phyloP scores from a whole-genome alignment of 2,113 vertebrate species.

The Platysteira castanea region DNA sequence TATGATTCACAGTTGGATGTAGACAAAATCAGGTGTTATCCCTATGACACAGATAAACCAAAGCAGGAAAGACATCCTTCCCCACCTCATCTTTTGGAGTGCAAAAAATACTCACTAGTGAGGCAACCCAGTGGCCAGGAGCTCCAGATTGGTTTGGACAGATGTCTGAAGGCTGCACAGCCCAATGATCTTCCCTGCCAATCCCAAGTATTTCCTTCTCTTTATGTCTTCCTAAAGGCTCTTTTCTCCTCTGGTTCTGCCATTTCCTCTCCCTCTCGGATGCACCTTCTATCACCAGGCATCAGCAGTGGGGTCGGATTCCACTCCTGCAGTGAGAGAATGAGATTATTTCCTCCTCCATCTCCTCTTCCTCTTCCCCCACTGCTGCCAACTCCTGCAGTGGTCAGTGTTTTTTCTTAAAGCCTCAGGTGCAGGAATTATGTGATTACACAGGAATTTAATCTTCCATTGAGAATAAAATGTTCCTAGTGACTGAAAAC shows the following conservation, averaged over 20 bases:
- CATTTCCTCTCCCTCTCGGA: conserved; percentile 25
- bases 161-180: background rate
- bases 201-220: conserved; percentile 45
- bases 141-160: background rate
- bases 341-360: conserved; percentile 55
- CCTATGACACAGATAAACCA: background rate
- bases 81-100: background rate
- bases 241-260: background rate
- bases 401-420: background rate
- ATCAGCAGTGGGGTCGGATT: background rate
- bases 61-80: conserved; percentile 36
- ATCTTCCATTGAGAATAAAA: background rate
- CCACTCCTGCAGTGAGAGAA: conserved; percentile 26
- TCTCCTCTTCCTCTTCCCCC: conserved; percentile 49
- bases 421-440: conserved; percentile 28
- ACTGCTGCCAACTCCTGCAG: conserved; percentile 34
- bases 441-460: background rate
- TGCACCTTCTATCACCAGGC: background rate
- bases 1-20: background rate
- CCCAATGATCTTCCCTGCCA: background rate
- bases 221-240: background rate
- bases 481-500: background rate
- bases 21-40: background rate
- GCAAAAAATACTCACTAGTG: background rate
- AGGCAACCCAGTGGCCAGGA: background rate